phyloP scores from a whole-genome alignment of 1,140 invertebrate genomes.

The Eubasilissa regina region DNA sequence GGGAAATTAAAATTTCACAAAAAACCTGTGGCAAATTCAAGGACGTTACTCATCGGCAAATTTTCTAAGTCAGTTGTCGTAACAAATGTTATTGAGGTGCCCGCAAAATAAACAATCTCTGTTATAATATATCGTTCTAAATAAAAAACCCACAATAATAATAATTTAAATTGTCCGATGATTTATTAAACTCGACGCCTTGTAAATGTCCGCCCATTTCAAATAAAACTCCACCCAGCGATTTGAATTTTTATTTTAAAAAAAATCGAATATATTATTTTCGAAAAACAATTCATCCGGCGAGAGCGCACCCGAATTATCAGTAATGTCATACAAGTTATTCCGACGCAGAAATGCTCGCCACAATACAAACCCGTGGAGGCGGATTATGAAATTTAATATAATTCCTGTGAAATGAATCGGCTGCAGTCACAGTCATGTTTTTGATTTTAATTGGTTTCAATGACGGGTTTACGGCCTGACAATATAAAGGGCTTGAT shows the following conservation, averaged over 20 bases:
- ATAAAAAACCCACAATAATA: no score
- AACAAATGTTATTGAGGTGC: no score
- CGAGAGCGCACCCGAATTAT: neutral
- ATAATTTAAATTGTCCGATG: neutral
- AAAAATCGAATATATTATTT: neutral
- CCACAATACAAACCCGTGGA: neutral
- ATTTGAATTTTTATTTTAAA: neutral
- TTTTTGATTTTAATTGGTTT: conserved; percentile 60
- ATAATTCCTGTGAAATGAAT: conserved; percentile 30
- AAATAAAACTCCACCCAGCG: conserved; percentile 12
- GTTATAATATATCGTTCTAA: no score
- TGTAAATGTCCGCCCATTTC: conserved; percentile 10
- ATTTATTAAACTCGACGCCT: neutral
- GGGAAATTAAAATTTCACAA: no score
- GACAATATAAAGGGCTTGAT: conserved; percentile 57
- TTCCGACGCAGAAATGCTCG: neutral
- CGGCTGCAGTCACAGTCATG: conserved; percentile 48
- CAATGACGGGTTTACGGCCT: conserved; percentile 58
- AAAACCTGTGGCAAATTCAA: no score
- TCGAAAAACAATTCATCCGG: neutral
- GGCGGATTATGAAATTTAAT: conserved; percentile 28
- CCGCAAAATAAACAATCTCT: no score
- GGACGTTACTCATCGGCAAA: no score
- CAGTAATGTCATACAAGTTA: conserved; percentile 22
- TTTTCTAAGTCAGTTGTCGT: no score